Conservation (phyloP, 2,888 invertebrate species). For the Cactoblastis cactorum region DNA sequence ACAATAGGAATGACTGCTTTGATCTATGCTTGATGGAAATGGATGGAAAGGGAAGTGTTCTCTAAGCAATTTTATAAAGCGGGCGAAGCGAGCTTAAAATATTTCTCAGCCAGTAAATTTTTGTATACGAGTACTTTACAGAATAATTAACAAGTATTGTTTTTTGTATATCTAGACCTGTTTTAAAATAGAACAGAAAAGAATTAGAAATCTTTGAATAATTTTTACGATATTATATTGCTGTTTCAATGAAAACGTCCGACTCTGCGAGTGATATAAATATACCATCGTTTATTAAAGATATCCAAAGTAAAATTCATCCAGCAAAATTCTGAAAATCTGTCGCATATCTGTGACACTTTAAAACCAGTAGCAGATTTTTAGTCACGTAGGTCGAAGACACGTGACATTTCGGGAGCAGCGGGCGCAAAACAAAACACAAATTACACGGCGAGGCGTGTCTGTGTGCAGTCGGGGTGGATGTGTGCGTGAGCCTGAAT, state of each 20-base stretch:
- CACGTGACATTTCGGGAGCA: conserved; percentile 69
- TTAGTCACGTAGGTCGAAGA: conserved; percentile 58
- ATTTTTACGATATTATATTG: no score
- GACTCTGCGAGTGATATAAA: no score
- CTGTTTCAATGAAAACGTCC: neutral
- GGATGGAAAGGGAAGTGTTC: neutral
- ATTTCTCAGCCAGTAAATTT: no score
- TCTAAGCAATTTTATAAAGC: neutral
- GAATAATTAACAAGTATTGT: no score
- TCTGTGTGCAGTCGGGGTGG: conserved; percentile 55
- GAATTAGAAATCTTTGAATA: no score
- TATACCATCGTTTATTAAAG: neutral
- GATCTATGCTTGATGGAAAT: conserved; percentile 40
- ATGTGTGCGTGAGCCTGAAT: conserved; percentile 79
- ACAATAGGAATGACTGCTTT: conserved; percentile 70
- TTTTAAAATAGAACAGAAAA: no score
- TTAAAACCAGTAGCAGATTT: conserved; percentile 37
- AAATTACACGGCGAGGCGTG: conserved; percentile 58
- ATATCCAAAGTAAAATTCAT: neutral
- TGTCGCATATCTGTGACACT: conserved; percentile 21
- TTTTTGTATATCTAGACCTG: no score
- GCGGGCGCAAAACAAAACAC: conserved; percentile 64
- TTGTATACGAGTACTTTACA: no score
- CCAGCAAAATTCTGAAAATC: conserved; percentile 15
- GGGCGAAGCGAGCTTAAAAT: no score